Percentiles rank a stretch among this genome's conserved stretches.
Conservation (phyloP, 1,140 invertebrate species). For the Bathynomus jamesi region DNA sequence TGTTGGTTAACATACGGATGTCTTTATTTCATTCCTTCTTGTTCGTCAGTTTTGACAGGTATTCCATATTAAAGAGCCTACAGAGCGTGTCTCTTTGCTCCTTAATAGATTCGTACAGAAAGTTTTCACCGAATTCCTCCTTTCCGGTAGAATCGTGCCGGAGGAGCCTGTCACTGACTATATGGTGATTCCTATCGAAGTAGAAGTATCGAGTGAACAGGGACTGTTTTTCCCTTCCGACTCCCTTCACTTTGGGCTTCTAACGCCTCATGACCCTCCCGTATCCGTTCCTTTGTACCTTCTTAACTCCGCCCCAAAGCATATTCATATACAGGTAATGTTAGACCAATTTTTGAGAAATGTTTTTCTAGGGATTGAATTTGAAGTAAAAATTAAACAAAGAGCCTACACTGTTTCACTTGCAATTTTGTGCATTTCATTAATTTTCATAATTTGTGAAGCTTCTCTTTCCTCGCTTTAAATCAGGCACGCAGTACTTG, state of each 20-base stretch:
- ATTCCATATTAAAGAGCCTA: too few species aligned
- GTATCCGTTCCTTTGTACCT: constrained; percentile 57
- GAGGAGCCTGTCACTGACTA: constrained; percentile 53
- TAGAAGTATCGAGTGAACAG: constrained; percentile 65
- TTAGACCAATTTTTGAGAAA: too few species aligned
- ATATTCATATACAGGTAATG: constrained; percentile 61
- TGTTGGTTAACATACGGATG: too few species aligned
- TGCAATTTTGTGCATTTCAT: too few species aligned
- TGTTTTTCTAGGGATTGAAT: too few species aligned
- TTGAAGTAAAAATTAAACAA: too few species aligned
- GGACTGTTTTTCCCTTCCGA: constrained; percentile 69
- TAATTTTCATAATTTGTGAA: background rate
- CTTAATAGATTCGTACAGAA: too few species aligned
- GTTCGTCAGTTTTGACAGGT: too few species aligned
- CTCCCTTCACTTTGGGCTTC: constrained; percentile 72
- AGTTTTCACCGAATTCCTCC: too few species aligned
- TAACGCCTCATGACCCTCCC: constrained; percentile 59
- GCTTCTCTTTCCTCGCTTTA: background rate
- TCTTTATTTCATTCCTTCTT: too few species aligned
- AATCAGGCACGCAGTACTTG: background rate
- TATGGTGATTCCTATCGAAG: constrained; percentile 73
- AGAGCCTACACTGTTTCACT: too few species aligned
- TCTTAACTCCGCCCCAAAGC: constrained; percentile 62
- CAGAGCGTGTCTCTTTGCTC: too few species aligned
- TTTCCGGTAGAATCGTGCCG: constrained; percentile 64